These are phyloP conservation scores for Varroa destructor DNA, from an alignment of 1,140 invertebrate genomes.

Conservation along the genomic window DNA sequence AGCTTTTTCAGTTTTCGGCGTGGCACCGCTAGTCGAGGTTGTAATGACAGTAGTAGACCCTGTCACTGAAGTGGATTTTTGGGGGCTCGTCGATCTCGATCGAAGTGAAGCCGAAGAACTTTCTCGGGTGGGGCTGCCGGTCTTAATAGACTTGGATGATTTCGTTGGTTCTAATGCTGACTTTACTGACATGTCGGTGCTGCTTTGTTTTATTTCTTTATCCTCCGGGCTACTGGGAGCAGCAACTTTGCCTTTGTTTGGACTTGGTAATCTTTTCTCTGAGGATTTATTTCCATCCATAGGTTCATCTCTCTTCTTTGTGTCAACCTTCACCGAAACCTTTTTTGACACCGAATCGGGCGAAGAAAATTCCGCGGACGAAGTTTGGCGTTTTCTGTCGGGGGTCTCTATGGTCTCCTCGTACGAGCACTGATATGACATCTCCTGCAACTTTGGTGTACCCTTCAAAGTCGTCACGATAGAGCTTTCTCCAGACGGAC, in stretches of 20 bases:
- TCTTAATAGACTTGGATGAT: slow-evolving; percentile 2
- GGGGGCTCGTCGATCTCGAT: slow-evolving; percentile 9
- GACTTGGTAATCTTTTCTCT: slow-evolving; percentile 29
- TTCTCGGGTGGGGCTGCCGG: neutral
- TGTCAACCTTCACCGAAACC: slow-evolving; percentile 24
- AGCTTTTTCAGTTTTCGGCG: neutral
- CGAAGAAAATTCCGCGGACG: neutral
- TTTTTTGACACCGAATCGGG: slow-evolving; percentile 9
- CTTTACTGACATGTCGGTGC: slow-evolving; percentile 6
- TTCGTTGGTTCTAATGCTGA: neutral
- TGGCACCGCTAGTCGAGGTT: slow-evolving; percentile 9
- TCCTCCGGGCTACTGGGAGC: slow-evolving; percentile 14
- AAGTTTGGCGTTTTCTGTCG: neutral
- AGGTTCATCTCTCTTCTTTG: neutral
- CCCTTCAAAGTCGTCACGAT: neutral
- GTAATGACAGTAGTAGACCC: slow-evolving; percentile 6
- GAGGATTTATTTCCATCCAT: neutral
- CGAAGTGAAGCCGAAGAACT: slow-evolving; percentile 12
- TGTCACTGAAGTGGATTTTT: neutral
- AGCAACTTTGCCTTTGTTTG: slow-evolving; percentile 29
- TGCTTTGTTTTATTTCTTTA: neutral
- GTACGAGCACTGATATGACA: slow-evolving; percentile 16
- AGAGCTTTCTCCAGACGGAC: slow-evolving; percentile 2
- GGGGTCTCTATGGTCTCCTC: slow-evolving; percentile 1
- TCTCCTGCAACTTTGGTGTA: neutral